These are phyloP conservation scores for Scytalopus superciliaris DNA, from an alignment of 2,113 vertebrate species.

Conservation along the genomic window DNA sequence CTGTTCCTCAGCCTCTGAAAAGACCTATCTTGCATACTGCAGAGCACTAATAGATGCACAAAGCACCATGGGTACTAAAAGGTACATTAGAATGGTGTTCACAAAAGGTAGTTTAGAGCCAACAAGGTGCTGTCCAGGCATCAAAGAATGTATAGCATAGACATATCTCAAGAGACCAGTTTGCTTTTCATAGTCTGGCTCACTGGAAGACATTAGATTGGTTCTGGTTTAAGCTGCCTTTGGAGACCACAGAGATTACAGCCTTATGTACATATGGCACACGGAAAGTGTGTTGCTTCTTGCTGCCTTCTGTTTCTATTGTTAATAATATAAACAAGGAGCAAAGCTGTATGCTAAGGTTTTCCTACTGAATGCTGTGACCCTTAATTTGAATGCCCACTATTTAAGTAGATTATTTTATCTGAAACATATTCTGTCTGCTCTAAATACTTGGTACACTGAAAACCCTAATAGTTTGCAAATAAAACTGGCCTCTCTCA, in stretches of 20 bases:
- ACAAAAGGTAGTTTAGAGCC: neutral
- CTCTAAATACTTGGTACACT: neutral
- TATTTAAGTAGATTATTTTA: neutral
- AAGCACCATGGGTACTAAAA: neutral
- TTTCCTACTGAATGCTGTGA: neutral
- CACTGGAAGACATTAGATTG: neutral
- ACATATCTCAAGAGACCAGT: neutral
- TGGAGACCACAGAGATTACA: neutral
- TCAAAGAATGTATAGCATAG: fast-evolving
- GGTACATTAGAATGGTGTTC: neutral
- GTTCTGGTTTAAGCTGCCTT: neutral
- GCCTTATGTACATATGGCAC: neutral
- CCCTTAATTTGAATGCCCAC: neutral
- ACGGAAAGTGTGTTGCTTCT: neutral
- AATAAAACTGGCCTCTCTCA: neutral
- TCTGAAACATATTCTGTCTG: neutral
- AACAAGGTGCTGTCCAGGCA: neutral
- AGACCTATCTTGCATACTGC: neutral
- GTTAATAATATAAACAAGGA: neutral
- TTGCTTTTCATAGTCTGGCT: neutral
- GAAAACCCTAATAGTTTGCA: neutral
- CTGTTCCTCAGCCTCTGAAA: neutral
- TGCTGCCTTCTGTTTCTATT: neutral
- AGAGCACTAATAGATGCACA: neutral
- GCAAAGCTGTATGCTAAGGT: neutral